Evolutionary conservation across 1,140 invertebrate genomes (phyloP).

Genomic region (Ruditapes philippinarum): DNA sequence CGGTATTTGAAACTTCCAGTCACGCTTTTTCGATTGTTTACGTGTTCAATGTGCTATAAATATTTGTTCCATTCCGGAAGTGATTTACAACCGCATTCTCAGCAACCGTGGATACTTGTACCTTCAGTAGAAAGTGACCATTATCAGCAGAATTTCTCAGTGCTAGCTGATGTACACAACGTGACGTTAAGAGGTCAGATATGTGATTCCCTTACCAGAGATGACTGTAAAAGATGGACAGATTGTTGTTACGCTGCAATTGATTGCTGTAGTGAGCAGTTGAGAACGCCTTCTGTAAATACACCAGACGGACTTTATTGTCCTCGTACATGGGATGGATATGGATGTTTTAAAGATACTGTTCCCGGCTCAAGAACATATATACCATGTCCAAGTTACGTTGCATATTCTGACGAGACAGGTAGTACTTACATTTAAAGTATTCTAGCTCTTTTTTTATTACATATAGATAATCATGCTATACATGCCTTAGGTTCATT

Average conservation of each 20-base stretch:
- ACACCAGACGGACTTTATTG: conserved; percentile 50
- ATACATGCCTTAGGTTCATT: too few species aligned
- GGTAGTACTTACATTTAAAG: conserved; percentile 54
- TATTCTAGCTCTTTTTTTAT: too few species aligned
- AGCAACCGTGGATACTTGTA: conserved; percentile 21
- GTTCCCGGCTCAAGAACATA: conserved; percentile 43
- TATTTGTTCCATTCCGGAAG: conserved; percentile 55
- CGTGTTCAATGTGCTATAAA: conserved; percentile 72
- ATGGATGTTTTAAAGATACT: conserved; percentile 73
- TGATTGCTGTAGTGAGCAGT: conserved; percentile 68
- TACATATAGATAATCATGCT: too few species aligned
- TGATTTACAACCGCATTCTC: conserved; percentile 18
- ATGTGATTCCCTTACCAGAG: conserved; percentile 58
- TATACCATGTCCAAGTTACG: conserved; percentile 71
- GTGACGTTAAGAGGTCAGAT: conserved; percentile 9
- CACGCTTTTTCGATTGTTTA: conserved; percentile 55
- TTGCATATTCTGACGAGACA: conserved; percentile 63
- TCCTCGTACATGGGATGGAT: conserved; percentile 78
- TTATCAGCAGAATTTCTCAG: conserved; percentile 35
- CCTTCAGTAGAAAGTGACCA: conserved; percentile 5
- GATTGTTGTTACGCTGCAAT: conserved; percentile 71
- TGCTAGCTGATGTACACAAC: conserved; percentile 67
- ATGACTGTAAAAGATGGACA: conserved; percentile 68
- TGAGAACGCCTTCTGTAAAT: conserved; percentile 6
- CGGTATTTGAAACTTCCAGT: conserved; percentile 31